phyloP scores from a whole-genome alignment of 1,140 invertebrate species.

The Physella acuta region DNA sequence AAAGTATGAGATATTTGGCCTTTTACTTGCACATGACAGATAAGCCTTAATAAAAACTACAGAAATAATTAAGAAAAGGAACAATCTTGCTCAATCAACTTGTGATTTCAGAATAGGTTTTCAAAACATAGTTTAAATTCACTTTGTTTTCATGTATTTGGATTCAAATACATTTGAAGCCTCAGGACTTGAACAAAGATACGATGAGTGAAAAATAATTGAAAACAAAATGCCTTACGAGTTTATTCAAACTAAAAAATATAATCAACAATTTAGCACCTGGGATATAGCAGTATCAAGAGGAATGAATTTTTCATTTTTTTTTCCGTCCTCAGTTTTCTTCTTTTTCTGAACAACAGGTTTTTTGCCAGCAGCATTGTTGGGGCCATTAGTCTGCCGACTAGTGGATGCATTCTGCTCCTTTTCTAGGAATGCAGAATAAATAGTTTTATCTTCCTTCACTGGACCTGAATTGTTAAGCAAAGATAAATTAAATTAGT shows the following conservation, averaged over 20 bases:
- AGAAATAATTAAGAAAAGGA: too few species aligned
- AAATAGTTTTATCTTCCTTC: slow-evolving; percentile 56
- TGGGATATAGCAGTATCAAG: slow-evolving; percentile 42
- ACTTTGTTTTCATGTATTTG: too few species aligned
- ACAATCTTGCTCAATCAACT: too few species aligned
- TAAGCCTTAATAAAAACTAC: too few species aligned
- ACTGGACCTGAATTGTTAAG: slow-evolving; percentile 57
- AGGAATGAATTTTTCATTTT: slow-evolving; percentile 32
- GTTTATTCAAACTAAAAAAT: background rate
- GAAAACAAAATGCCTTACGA: background rate
- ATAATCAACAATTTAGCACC: slow-evolving; percentile 29
- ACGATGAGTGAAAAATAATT: background rate
- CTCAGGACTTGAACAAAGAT: too few species aligned
- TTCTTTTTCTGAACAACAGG: slow-evolving; percentile 36
- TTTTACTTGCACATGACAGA: too few species aligned
- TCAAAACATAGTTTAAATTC: too few species aligned
- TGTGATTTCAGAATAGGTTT: too few species aligned
- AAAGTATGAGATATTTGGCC: too few species aligned
- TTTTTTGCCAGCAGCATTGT: slow-evolving; percentile 34
- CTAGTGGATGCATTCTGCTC: slow-evolving; percentile 37
- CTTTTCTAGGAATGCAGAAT: slow-evolving; percentile 52
- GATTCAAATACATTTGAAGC: too few species aligned
- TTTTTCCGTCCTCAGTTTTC: slow-evolving; percentile 40
- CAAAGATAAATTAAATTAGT: too few species aligned
- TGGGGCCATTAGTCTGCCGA: slow-evolving; percentile 21